phyloP scores from a whole-genome alignment of 2,888 invertebrate genomes.

The Acanthoscelides obtectus region DNA sequence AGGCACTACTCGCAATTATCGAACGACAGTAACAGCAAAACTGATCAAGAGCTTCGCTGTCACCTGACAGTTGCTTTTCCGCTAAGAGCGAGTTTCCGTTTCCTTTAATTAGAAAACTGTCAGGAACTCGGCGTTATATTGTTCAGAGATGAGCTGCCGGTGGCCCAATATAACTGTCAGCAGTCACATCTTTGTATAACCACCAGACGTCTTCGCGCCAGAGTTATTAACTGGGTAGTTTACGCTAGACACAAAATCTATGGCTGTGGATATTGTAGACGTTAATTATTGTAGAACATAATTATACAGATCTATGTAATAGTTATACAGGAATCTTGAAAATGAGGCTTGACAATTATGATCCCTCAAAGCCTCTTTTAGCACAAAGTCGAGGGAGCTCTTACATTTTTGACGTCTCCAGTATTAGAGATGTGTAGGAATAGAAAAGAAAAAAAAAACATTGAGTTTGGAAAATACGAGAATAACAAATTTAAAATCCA shows the following conservation, averaged over 20 bases:
- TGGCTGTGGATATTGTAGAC: too few species aligned
- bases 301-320: too few species aligned
- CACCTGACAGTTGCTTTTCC: constrained; percentile 25
- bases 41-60: constrained; percentile 31
- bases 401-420: too few species aligned
- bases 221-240: constrained; percentile 11
- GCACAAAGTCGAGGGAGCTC: too few species aligned
- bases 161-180: constrained; percentile 41
- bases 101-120: constrained; percentile 39
- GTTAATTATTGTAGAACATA: too few species aligned
- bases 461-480: too few species aligned
- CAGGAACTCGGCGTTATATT: constrained; percentile 27
- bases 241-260: not conserved
- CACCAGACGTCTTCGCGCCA: constrained; percentile 7
- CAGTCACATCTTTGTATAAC: constrained; percentile 37
- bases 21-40: constrained; percentile 1
- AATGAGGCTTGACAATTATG: too few species aligned
- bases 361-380: too few species aligned
- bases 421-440: too few species aligned
- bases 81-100: constrained; percentile 4
- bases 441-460: too few species aligned
- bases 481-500: too few species aligned
- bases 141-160: constrained; percentile 20
- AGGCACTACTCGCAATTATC: not conserved
- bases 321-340: too few species aligned